A percentile compares a stretch with the other conserved stretches of the same genome.
These are phyloP conservation scores for Silurus asotus DNA, from an alignment of 2,113 vertebrate species.

Conservation along the genomic window DNA sequence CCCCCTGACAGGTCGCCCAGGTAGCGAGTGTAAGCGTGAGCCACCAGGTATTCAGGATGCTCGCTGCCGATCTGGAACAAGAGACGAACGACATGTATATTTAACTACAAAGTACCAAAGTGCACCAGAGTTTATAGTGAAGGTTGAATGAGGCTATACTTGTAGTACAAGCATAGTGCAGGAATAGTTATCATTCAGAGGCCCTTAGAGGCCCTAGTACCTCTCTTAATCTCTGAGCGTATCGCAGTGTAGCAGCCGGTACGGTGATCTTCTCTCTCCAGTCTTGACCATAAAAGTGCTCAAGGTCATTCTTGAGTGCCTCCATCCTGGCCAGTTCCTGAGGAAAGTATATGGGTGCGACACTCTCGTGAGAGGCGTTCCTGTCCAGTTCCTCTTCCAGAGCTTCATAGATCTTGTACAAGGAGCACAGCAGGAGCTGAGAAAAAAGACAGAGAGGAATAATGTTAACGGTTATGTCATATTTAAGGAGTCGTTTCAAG, in stretches of 20 bases:
- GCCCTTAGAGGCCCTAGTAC: slow-evolving; percentile 51
- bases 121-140: background rate
- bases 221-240: slow-evolving; percentile 73
- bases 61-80: slow-evolving; percentile 2
- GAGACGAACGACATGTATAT: background rate
- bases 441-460: slow-evolving; percentile 53
- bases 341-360: slow-evolving; percentile 85
- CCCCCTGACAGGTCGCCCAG: slow-evolving; percentile 94
- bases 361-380: slow-evolving; percentile 78
- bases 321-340: slow-evolving; percentile 80
- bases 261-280: slow-evolving; percentile 80
- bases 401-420: slow-evolving; percentile 74
- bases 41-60: slow-evolving; percentile 84
- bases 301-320: slow-evolving; percentile 80
- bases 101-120: background rate
- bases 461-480: background rate
- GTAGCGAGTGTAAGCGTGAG: slow-evolving; percentile 93
- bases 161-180: background rate
- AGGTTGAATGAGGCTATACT: background rate
- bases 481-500: background rate
- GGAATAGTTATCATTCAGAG: background rate
- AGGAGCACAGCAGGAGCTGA: too few species aligned
- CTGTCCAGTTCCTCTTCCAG: slow-evolving; percentile 86
- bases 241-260: slow-evolving; percentile 62
- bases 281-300: slow-evolving; percentile 80